phyloP scores from a whole-genome alignment of 2,888 invertebrate species.

The Psylliodes chrysocephalus region DNA sequence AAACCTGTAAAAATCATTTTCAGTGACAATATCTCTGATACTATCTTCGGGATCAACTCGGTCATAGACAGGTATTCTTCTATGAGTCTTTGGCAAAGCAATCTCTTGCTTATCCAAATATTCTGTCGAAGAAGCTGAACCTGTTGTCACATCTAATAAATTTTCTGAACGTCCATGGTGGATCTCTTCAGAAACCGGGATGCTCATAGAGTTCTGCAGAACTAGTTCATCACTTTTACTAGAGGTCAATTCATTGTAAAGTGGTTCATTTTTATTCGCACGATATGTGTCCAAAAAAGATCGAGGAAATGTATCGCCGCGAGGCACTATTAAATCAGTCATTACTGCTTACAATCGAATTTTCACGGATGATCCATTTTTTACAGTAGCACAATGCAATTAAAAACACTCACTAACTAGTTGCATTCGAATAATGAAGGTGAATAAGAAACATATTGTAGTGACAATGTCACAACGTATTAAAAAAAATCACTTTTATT shows the following conservation, averaged over 20 bases:
- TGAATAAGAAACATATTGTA: not conserved
- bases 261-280: slow-evolving; percentile 56
- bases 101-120: slow-evolving; percentile 59
- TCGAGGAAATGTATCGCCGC: slow-evolving; percentile 64
- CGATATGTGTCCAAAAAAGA: slow-evolving; percentile 63
- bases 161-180: slow-evolving; percentile 65
- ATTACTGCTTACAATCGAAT: slow-evolving; percentile 48
- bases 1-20: slow-evolving; percentile 72
- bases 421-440: not conserved
- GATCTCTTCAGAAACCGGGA: slow-evolving; percentile 61
- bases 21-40: slow-evolving; percentile 71
- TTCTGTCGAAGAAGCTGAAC: slow-evolving; percentile 56
- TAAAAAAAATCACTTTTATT: not conserved
- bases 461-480: not conserved
- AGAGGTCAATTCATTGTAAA: slow-evolving; percentile 64
- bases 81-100: slow-evolving; percentile 50
- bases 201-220: slow-evolving; percentile 64
- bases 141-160: slow-evolving; percentile 58
- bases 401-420: not conserved
- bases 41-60: slow-evolving; percentile 72
- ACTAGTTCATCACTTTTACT: slow-evolving; percentile 68
- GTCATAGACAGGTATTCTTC: slow-evolving; percentile 64
- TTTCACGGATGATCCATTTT: slow-evolving; percentile 24
- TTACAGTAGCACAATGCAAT: not conserved
- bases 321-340: slow-evolving; percentile 62